Conservation (phyloP, 23 tunicate species). For the Corella eumyota region DNA sequence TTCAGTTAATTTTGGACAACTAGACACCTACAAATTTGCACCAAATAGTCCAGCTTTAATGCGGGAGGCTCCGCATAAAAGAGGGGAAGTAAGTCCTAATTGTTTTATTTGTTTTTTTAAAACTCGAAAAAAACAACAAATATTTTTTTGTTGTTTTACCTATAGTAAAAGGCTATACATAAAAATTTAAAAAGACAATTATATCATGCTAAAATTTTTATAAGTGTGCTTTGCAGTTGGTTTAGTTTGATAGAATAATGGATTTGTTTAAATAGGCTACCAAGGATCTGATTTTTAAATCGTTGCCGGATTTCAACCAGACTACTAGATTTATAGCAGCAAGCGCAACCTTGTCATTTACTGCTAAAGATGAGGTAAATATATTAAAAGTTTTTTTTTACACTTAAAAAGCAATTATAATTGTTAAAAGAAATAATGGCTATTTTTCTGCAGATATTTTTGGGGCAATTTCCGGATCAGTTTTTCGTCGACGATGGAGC, state of each 20-base stretch:
- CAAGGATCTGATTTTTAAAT: conserved; percentile 19
- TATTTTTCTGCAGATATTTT: conserved; percentile 1
- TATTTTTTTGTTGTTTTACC: no score
- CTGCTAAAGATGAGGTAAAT: conserved; percentile 42
- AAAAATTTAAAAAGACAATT: no score
- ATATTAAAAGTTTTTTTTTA: neutral
- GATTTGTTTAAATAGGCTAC: conserved; percentile 53
- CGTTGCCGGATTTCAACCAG: conserved; percentile 41
- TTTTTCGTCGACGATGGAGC: neutral
- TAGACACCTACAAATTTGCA: conserved; percentile 47
- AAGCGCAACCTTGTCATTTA: conserved; percentile 9
- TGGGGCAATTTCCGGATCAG: neutral
- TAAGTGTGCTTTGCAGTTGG: no score
- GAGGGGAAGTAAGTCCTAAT: conserved; percentile 52
- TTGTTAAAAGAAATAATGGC: no score
- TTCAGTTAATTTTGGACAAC: conserved; percentile 51
- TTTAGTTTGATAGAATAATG: no score
- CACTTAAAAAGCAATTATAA: no score
- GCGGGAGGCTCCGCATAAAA: conserved; percentile 65
- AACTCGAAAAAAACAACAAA: no score
- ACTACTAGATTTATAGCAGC: conserved; percentile 14
- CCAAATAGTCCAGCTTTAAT: conserved; percentile 65
- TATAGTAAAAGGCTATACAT: no score
- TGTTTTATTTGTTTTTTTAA: neutral
- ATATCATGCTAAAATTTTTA: no score